Percentiles rank a stretch among this genome's conserved stretches.
These are phyloP conservation scores for Streptopelia turtur DNA, from an alignment of 2,797 vertebrate species.

Conservation along the genomic window DNA sequence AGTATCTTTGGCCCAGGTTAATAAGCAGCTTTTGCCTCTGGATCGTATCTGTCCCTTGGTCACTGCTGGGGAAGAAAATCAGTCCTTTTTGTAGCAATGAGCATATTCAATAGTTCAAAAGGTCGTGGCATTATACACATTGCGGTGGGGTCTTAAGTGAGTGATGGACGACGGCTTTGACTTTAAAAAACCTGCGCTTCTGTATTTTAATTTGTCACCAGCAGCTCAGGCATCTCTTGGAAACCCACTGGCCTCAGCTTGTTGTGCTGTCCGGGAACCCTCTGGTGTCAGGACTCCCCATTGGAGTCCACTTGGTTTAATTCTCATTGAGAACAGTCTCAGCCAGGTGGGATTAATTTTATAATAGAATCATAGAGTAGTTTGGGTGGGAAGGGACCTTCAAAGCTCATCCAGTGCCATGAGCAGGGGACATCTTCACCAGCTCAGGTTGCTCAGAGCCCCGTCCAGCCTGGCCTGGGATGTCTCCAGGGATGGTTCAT, in stretches of 20 bases:
- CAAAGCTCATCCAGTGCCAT: no score
- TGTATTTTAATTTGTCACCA: not conserved
- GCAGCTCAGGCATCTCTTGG: not conserved
- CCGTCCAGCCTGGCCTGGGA: no score
- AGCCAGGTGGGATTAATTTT: not conserved
- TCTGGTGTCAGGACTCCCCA: fast-evolving
- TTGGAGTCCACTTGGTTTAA: not conserved
- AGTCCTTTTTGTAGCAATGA: not conserved
- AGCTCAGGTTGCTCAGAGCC: no score
- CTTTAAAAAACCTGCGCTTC: not conserved
- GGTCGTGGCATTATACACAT: not conserved
- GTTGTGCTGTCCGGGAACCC: not conserved
- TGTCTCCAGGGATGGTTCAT: no score
- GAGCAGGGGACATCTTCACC: no score
- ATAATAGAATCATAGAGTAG: no score
- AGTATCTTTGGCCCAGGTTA: not conserved
- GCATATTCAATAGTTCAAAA: conserved; percentile 24
- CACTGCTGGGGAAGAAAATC: not conserved
- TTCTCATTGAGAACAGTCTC: not conserved
- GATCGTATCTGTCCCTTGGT: not conserved
- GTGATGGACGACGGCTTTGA: not conserved
- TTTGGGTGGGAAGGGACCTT: no score
- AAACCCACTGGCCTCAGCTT: not conserved
- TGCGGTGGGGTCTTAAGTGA: not conserved
- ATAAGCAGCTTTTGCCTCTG: not conserved